These are phyloP conservation scores for Leptobrachium ailaonicum DNA, from an alignment of 2,113 vertebrate genomes.

Conservation along the genomic window DNA sequence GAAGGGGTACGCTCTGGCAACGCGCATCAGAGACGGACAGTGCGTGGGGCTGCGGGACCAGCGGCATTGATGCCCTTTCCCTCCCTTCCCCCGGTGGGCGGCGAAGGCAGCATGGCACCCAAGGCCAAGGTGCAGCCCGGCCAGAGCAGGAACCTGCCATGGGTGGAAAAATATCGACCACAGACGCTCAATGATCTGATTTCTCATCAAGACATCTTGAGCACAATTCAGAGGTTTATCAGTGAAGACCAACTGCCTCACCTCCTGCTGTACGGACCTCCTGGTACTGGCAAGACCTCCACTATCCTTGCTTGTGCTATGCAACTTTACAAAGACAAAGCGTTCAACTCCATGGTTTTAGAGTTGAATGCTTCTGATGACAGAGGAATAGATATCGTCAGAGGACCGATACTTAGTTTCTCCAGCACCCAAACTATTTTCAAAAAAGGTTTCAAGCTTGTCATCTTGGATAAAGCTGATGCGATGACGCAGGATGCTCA, in stretches of 20 bases:
- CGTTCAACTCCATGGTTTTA: constrained; percentile 93
- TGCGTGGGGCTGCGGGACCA: not conserved
- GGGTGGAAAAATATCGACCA: constrained; percentile 95
- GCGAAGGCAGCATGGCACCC: constrained; percentile 7
- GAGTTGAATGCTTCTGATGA: constrained; percentile 98
- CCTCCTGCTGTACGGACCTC: constrained; percentile 93
- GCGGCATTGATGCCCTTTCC: not conserved
- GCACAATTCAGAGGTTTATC: constrained; percentile 91
- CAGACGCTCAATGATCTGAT: constrained; percentile 87
- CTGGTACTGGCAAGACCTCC: constrained; percentile 94
- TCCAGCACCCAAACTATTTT: constrained; percentile 97
- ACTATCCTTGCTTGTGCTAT: constrained; percentile 90
- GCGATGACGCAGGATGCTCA: constrained; percentile 98
- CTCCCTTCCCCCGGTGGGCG: not conserved
- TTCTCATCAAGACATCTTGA: constrained; percentile 90
- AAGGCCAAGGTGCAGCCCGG: constrained; percentile 52
- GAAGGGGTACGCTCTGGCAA: too few species aligned
- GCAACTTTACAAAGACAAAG: constrained; percentile 88
- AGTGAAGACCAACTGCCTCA: constrained; percentile 90
- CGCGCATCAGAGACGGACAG: not conserved
- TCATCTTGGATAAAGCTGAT: constrained; percentile 95
- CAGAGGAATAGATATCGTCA: constrained; percentile 88
- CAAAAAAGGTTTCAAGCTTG: constrained; percentile 96
- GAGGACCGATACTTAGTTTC: constrained; percentile 92
- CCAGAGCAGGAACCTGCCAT: constrained; percentile 63